These are phyloP conservation scores for Drosophila hawaiiensis DNA, from an alignment of 2,888 invertebrate species.

Conservation along the genomic window DNA sequence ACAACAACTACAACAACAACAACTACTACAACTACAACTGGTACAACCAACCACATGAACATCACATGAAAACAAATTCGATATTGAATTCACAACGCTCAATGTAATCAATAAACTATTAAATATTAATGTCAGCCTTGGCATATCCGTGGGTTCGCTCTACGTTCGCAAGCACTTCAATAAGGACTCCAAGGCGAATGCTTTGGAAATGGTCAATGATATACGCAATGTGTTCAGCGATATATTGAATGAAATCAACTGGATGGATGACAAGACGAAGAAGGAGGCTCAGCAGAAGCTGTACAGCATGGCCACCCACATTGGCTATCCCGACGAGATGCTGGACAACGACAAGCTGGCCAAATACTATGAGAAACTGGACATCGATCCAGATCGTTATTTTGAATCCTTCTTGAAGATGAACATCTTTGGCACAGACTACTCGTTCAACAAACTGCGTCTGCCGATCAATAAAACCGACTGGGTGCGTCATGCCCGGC, in stretches of 20 bases:
- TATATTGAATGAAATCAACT: conserved; percentile 92
- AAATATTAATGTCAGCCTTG: conserved; percentile 86
- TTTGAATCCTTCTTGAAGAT: conserved; percentile 91
- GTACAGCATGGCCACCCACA: conserved; percentile 93
- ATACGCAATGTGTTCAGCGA: conserved; percentile 93
- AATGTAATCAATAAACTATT: conserved; percentile 29
- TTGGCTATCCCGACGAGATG: conserved; percentile 96
- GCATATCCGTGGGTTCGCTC: conserved; percentile 92
- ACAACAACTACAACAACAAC: conserved; percentile 43
- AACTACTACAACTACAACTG: conserved; percentile 31
- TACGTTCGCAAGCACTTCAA: conserved; percentile 95
- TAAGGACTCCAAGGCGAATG: conserved; percentile 92
- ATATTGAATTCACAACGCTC: conserved; percentile 13
- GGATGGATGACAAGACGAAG: conserved; percentile 96
- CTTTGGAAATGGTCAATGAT: conserved; percentile 94
- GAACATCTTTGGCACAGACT: conserved; percentile 92
- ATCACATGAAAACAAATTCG: conserved; percentile 29
- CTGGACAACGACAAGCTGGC: conserved; percentile 92
- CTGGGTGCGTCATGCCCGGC: conserved; percentile 93
- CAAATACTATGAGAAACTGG: conserved; percentile 91
- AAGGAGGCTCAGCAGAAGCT: conserved; percentile 92
- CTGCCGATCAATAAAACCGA: conserved; percentile 93
- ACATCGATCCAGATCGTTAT: conserved; percentile 89
- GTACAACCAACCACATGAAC: conserved; percentile 45
- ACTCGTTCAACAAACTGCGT: conserved; percentile 91